These are phyloP conservation scores for Dromococcyx pavoninus DNA, from an alignment of 2,797 vertebrate genomes.

Conservation along the genomic window DNA sequence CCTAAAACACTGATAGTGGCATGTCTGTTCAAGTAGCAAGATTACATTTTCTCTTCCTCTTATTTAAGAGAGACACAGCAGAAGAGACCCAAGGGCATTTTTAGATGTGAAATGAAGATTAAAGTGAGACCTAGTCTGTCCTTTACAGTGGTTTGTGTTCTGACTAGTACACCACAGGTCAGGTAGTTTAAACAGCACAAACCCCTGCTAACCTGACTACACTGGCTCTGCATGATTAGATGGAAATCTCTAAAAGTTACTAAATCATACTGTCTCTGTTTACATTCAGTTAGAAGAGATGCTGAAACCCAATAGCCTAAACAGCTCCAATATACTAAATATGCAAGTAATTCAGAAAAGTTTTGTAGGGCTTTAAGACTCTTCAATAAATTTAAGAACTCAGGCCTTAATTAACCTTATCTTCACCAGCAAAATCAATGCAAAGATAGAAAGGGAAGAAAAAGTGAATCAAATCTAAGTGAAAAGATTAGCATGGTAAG, in stretches of 20 bases:
- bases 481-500: background rate
- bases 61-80: background rate
- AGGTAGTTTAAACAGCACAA: background rate
- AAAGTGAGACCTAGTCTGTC: background rate
- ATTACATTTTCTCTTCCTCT: background rate
- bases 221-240: background rate
- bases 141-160: background rate
- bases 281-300: background rate
- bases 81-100: background rate
- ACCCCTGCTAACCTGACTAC: background rate
- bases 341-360: background rate
- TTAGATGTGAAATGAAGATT: background rate
- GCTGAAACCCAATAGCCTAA: background rate
- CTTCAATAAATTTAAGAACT: background rate
- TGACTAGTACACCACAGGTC: background rate
- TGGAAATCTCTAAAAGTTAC: background rate
- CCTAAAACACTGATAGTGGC: background rate
- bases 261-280: background rate
- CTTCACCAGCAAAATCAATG: background rate
- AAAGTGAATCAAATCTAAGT: too few species aligned
- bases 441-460: background rate
- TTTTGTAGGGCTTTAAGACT: background rate
- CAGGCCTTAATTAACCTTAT: background rate
- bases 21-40: background rate
- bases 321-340: background rate